These are phyloP conservation scores for Nephrotoma flavescens DNA, from an alignment of 2,888 invertebrate species.

Conservation along the genomic window DNA sequence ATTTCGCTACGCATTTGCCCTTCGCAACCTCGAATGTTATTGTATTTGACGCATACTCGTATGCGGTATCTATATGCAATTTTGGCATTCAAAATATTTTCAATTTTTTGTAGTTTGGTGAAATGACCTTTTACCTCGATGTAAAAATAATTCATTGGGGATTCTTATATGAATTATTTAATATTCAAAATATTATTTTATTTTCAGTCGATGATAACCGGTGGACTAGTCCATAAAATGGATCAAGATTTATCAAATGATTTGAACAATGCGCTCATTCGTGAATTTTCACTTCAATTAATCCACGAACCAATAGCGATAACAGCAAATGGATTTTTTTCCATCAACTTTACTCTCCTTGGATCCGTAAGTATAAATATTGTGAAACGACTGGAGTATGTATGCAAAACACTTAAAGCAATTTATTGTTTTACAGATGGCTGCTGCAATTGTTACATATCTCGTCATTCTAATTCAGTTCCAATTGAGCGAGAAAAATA, in stretches of 20 bases:
- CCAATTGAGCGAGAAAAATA: slow-evolving; percentile 22
- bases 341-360: slow-evolving; percentile 24
- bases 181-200: background rate
- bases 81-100: too few species aligned
- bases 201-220: slow-evolving; percentile 26
- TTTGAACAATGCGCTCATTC: slow-evolving; percentile 25
- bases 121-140: too few species aligned
- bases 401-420: background rate
- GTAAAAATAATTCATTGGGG: too few species aligned
- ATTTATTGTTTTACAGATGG: slow-evolving; percentile 19
- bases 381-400: background rate
- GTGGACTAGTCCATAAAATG: slow-evolving; percentile 26
- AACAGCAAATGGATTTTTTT: slow-evolving; percentile 29
- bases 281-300: slow-evolving; percentile 27
- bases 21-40: too few species aligned
- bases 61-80: too few species aligned
- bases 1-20: too few species aligned
- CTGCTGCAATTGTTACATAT: slow-evolving; percentile 25
- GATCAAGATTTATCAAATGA: slow-evolving; percentile 23
- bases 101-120: too few species aligned
- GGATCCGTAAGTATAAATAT: slow-evolving; percentile 22
- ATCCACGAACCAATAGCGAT: slow-evolving; percentile 27
- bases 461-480: slow-evolving; percentile 29
- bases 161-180: too few species aligned
- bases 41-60: too few species aligned